phyloP scores from a whole-genome alignment of 2,113 vertebrate species.

The Todiramphus chloris region DNA sequence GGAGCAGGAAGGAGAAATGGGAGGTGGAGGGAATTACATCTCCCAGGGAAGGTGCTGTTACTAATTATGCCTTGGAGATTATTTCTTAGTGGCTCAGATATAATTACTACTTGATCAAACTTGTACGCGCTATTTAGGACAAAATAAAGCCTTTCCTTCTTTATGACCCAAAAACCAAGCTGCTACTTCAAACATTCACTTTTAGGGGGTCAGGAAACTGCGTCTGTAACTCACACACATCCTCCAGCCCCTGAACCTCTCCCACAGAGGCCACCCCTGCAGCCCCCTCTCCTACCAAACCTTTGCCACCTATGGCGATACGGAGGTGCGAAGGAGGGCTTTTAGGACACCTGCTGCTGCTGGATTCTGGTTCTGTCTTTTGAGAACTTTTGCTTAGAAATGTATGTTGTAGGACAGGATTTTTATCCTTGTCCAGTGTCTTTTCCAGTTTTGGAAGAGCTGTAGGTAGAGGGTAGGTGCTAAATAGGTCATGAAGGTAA shows the following conservation, averaged over 20 bases:
- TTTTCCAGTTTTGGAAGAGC: not conserved
- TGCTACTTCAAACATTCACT: not conserved
- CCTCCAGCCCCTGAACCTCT: not conserved
- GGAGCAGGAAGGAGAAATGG: not conserved
- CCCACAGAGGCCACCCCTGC: not conserved
- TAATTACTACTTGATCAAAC: not conserved
- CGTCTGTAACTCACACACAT: not conserved
- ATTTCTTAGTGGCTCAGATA: not conserved
- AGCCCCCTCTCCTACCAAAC: not conserved
- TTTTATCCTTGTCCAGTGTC: not conserved
- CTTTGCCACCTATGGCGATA: accelerated
- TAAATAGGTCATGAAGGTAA: not conserved
- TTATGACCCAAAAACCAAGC: not conserved
- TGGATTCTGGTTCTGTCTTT: not conserved
- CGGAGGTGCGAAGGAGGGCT: not conserved
- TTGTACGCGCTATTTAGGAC: not conserved
- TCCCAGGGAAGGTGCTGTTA: not conserved
- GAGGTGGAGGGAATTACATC: not conserved
- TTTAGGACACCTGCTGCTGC: not conserved
- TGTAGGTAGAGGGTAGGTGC: not conserved
- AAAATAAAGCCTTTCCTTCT: not conserved
- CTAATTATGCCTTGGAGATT: not conserved
- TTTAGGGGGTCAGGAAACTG: not conserved
- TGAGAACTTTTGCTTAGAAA: not conserved
- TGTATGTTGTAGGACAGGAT: not conserved